Base-by-base conservation (phyloP, 2,888 invertebrate species). In the Endomychus coccineus region DNA sequence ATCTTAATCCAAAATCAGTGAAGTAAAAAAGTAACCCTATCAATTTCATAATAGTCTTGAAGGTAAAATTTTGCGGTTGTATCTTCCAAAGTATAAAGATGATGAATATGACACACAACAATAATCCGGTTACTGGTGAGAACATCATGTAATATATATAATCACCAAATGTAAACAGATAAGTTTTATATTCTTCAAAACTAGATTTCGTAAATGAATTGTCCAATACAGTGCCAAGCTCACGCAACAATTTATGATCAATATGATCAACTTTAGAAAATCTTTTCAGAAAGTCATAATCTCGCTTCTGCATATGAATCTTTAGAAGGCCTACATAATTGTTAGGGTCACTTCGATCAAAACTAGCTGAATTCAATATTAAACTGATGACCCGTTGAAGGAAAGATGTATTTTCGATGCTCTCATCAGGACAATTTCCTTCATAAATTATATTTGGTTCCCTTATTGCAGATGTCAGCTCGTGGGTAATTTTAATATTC, bases 241-340 rank as follows among this genome's bases (percentile, higher is more conserved):
- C 12, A 13, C 16, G 16, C 22, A 38, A 27, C 9, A 16, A 11
- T 15, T 15, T 10, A 2, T 22, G 23, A 16, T 33, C 34, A 9
- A 22, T 13, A 4, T 16, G 10, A 4, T 34, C 17, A 11, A 9
- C 10, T 16, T 16, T 10, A n/a, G 19, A 5, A 9, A 27, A 28
- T 12, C 13, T 28, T 22, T 12, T 38, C 11, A 38, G 24, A 38
- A 38, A 38, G 16, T 33, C 33, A 16, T 34, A 34, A 27, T 38
- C 38, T 2, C 22, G 16, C 22, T 2, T 22, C 17, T 17, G 27
- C n/a, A 38, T 7, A 16, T 28, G 7, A 13, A 38, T 34, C 13
- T 27, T 27, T 16, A 38, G 27, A 14, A 27, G 9, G 9, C 33
- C 38, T 34, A 13, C 27, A 21, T 38, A 38, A 15, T 16, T 13